Conservation (phyloP, 2,888 invertebrate species). For the Drosophila ochracea region DNA sequence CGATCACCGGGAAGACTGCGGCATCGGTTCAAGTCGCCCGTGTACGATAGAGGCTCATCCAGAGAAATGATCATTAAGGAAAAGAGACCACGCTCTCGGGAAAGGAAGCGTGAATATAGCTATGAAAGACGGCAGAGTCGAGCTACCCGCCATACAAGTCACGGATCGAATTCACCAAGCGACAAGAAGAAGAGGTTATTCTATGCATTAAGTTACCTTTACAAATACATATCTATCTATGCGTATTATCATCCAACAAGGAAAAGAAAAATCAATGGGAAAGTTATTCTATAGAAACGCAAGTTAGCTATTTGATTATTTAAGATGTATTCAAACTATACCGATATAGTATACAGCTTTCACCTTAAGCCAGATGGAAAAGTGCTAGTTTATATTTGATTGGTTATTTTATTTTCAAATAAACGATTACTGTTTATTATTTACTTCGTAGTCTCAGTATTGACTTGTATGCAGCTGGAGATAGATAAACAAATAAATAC, state of each 20-base stretch:
- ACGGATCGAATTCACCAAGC: constrained; percentile 67
- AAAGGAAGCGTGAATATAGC: constrained; percentile 66
- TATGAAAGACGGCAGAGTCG: constrained; percentile 68
- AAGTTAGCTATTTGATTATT: constrained; percentile 1
- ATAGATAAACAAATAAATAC: not conserved
- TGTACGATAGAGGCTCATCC: constrained; percentile 78
- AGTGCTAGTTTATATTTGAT: constrained; percentile 15
- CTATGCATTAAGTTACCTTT: constrained; percentile 41
- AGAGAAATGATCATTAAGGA: constrained; percentile 55
- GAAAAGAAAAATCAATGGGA: constrained; percentile 7
- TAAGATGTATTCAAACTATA: not conserved
- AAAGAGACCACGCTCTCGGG: constrained; percentile 67
- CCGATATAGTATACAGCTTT: not conserved
- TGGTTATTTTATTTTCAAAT: constrained; percentile 37
- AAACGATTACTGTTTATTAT: constrained; percentile 35
- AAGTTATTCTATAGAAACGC: not conserved
- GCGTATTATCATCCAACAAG: constrained; percentile 12
- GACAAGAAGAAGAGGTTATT: constrained; percentile 70
- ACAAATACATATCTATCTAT: constrained; percentile 10
- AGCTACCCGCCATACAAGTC: constrained; percentile 45
- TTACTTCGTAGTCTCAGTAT: constrained; percentile 25
- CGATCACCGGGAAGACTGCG: constrained; percentile 81
- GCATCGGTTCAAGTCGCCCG: constrained; percentile 79
- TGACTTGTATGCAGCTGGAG: constrained; percentile 20
- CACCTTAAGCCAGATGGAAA: constrained; percentile 7